A percentile compares a stretch with the other conserved stretches of the same genome.
These are phyloP conservation scores for Grus americana DNA, from an alignment of 2,113 vertebrate genomes.

Conservation along the genomic window DNA sequence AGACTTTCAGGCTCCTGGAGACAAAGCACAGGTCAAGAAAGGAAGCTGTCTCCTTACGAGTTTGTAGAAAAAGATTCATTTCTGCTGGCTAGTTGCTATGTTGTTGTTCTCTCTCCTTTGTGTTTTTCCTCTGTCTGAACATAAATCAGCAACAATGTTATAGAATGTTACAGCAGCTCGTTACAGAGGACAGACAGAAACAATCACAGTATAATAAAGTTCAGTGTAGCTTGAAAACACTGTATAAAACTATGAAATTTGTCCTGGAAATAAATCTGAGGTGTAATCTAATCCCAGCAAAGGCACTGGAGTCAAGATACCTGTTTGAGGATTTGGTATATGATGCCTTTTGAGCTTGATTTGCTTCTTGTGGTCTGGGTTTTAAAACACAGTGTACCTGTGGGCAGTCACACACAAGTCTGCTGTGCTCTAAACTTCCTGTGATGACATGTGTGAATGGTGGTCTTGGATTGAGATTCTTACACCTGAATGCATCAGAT, in stretches of 20 bases:
- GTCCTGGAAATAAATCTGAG: neutral
- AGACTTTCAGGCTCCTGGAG: slow-evolving; percentile 1
- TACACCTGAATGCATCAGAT: neutral
- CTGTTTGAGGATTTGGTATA: neutral
- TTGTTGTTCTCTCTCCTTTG: neutral
- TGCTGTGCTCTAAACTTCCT: neutral
- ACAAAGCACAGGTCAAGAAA: slow-evolving; percentile 10
- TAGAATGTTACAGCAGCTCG: neutral
- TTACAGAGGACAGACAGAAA: neutral
- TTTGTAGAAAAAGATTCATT: slow-evolving; percentile 11
- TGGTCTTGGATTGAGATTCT: neutral
- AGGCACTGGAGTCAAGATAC: neutral
- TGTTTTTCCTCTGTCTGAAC: neutral
- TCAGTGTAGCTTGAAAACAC: neutral
- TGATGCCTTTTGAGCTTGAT: neutral
- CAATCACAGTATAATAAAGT: neutral
- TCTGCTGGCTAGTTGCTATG: neutral
- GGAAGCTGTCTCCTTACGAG: neutral
- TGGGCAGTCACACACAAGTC: neutral
- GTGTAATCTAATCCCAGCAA: neutral
- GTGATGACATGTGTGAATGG: neutral
- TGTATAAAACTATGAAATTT: neutral
- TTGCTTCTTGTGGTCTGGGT: neutral
- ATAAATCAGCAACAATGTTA: neutral
- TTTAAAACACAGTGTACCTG: neutral